Evolutionary conservation across 2,888 invertebrate species (phyloP).

Genomic region (Eudemis profundana): DNA sequence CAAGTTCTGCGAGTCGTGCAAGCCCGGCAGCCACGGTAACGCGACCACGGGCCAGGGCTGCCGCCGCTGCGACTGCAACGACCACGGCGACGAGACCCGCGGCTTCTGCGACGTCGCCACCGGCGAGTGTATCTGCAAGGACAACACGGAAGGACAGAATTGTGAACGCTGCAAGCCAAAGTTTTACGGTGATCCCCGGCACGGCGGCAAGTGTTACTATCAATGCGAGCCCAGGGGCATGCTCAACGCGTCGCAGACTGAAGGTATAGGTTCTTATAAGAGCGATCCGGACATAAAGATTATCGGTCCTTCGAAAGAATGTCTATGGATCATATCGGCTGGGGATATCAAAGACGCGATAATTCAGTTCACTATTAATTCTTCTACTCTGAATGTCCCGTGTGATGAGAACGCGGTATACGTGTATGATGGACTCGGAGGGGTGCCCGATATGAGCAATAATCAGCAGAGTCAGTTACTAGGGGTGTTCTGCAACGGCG

Average conservation of each 20-base stretch:
- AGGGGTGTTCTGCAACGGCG: constrained; percentile 95
- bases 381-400: constrained; percentile 90
- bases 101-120: constrained; percentile 93
- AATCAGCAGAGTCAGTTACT: constrained; percentile 91
- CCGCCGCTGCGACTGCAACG: constrained; percentile 95
- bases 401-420: constrained; percentile 96
- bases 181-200: constrained; percentile 94
- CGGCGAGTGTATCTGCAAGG: constrained; percentile 94
- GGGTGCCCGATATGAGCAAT: constrained; percentile 92
- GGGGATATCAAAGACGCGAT: constrained; percentile 84
- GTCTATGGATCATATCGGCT: constrained; percentile 93
- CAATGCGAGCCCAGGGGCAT: constrained; percentile 94
- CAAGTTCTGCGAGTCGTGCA: constrained; percentile 92
- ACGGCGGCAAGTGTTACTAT: constrained; percentile 94
- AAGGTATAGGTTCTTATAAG: constrained; percentile 91
- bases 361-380: constrained; percentile 88
- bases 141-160: constrained; percentile 93
- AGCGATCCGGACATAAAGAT: constrained; percentile 90
- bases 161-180: constrained; percentile 92
- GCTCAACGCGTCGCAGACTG: constrained; percentile 89
- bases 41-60: constrained; percentile 93
- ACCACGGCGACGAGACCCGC: constrained; percentile 91
- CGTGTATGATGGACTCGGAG: constrained; percentile 96
- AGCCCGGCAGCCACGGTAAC: constrained; percentile 95
- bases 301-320: constrained; percentile 91